Conservation (phyloP, 2,888 invertebrate genomes). For the Zootermopsis nevadensis region DNA sequence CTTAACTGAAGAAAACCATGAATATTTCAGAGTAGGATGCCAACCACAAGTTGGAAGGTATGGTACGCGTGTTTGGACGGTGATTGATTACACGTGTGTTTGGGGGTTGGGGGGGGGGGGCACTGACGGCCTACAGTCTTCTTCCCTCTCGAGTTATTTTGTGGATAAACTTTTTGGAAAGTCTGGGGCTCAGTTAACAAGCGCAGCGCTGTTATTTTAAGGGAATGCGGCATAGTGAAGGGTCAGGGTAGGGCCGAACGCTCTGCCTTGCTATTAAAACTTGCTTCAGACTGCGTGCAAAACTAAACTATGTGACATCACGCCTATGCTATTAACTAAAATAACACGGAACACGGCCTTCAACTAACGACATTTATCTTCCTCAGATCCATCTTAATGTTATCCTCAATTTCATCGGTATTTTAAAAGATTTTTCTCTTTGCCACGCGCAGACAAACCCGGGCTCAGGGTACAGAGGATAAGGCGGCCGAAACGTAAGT, state of each 20-base stretch:
- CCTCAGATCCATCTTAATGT: background rate
- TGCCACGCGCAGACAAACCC: no score
- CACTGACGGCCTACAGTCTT: no score
- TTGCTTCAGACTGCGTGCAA: background rate
- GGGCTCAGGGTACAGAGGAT: no score
- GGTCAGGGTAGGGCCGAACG: background rate
- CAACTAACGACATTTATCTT: background rate
- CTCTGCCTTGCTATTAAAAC: constrained; percentile 2
- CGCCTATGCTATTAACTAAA: background rate
- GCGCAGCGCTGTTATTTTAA: constrained; percentile 41
- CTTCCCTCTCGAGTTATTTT: background rate
- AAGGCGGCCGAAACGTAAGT: no score
- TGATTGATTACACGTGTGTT: no score
- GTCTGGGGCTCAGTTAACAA: constrained; percentile 38
- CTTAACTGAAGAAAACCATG: no score
- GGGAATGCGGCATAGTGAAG: constrained; percentile 18
- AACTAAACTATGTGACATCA: background rate
- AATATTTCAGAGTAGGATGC: no score
- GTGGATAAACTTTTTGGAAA: constrained; percentile 37
- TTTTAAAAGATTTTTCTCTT: no score
- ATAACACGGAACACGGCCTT: background rate
- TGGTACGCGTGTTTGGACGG: no score
- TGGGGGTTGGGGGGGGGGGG: no score
- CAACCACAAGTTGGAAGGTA: no score
- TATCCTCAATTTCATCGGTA: no score